These are phyloP conservation scores for Trichogramma evanescens DNA, from an alignment of 2,888 invertebrate genomes.

Conservation along the genomic window DNA sequence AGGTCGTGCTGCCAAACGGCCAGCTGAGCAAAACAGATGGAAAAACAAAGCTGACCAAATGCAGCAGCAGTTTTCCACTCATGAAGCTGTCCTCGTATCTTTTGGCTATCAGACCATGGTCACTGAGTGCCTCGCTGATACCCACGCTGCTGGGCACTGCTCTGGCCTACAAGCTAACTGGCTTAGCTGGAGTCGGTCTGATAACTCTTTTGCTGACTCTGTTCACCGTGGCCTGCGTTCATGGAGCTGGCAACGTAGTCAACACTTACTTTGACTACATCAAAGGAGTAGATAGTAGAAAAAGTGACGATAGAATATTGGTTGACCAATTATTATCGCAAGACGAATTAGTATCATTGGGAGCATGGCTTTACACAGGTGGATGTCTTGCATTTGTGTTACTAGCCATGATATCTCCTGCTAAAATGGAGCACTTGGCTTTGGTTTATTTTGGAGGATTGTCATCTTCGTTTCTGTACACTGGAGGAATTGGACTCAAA, in stretches of 20 bases:
- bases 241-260: constrained; percentile 93
- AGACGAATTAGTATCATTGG: constrained; percentile 77
- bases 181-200: constrained; percentile 70
- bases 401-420: constrained; percentile 73
- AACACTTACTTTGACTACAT: constrained; percentile 95
- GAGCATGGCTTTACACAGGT: constrained; percentile 78
- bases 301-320: constrained; percentile 87
- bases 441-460: constrained; percentile 91
- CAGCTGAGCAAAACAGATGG: too few species aligned
- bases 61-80: constrained; percentile 49
- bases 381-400: constrained; percentile 80
- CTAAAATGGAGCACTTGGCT: constrained; percentile 90
- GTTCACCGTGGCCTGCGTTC: constrained; percentile 83
- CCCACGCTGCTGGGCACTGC: constrained; percentile 87
- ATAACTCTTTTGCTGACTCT: constrained; percentile 73
- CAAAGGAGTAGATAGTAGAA: constrained; percentile 86
- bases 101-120: constrained; percentile 87
- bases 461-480: constrained; percentile 92
- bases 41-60: background rate
- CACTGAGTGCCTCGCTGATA: constrained; percentile 82
- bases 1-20: too few species aligned
- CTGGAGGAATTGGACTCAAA: constrained; percentile 91
- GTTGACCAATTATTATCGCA: constrained; percentile 86
- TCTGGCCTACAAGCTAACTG: constrained; percentile 76
- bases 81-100: constrained; percentile 87